A percentile compares a stretch with the other conserved stretches of the same genome.
Evolutionary conservation across 2,797 vertebrate species (phyloP).

Genomic region (Pterois miles): DNA sequence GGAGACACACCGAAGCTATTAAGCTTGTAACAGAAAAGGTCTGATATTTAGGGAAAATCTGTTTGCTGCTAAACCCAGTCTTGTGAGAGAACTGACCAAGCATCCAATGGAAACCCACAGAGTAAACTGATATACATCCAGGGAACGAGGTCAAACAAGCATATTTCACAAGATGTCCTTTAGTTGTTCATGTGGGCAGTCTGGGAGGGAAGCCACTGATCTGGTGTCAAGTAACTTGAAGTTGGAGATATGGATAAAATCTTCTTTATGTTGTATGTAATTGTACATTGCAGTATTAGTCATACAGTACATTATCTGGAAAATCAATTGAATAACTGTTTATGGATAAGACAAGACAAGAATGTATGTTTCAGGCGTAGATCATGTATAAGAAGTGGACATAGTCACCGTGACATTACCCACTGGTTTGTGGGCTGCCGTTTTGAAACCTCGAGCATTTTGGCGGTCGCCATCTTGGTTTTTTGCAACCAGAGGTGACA

Average conservation of each 20-base stretch:
- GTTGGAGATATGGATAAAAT: neutral
- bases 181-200: neutral
- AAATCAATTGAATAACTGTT: neutral
- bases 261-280: neutral
- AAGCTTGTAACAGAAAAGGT: neutral
- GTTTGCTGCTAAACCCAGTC: neutral
- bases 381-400: too few relatives aligned
- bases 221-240: neutral
- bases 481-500: too few relatives aligned
- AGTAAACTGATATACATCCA: neutral
- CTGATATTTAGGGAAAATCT: neutral
- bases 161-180: neutral
- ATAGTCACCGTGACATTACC: too few relatives aligned
- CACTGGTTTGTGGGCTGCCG: too few relatives aligned
- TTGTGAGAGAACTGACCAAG: neutral
- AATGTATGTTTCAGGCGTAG: too few relatives aligned
- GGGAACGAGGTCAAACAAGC: neutral
- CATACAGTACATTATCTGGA: neutral
- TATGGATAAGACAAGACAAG: too few relatives aligned
- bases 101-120: neutral
- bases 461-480: fast-evolving
- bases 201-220: neutral
- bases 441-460: too few relatives aligned
- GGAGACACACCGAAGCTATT: neutral
- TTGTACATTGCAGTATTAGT: neutral